Evolutionary conservation across 2,797 vertebrate genomes (phyloP).

Genomic region (Vireo griseus): DNA sequence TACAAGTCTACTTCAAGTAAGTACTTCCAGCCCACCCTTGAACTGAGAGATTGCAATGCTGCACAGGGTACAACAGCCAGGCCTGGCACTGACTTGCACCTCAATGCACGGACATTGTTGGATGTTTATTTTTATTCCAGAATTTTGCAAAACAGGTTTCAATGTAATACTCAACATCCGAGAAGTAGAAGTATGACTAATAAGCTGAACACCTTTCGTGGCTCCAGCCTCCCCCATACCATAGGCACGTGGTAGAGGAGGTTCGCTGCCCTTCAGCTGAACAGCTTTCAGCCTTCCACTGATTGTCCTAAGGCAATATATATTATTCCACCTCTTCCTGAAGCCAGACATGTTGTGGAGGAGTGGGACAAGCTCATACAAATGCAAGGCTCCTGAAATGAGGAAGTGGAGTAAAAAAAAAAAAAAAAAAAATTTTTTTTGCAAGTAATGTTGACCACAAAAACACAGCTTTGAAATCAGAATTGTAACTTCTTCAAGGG

Average conservation of each 20-base stretch:
- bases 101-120: accelerated
- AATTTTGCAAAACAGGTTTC: not conserved
- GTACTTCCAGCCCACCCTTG: not conserved
- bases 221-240: not conserved
- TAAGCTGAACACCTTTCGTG: not conserved
- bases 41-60: not conserved
- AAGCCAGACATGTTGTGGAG: not conserved
- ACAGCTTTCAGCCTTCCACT: not conserved
- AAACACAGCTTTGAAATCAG: not conserved
- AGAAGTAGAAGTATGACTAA: not conserved
- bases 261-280: not conserved
- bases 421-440: not conserved
- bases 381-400: not conserved
- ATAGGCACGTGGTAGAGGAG: accelerated
- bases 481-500: not conserved
- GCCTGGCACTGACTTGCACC: not conserved
- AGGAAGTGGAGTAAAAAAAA: not conserved
- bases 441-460: not conserved
- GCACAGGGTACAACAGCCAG: accelerated
- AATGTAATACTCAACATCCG: accelerated
- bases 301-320: not conserved
- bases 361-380: not conserved
- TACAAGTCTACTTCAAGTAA: not conserved
- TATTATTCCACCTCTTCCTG: not conserved
- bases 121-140: not conserved